Conservation (phyloP, 1,140 invertebrate genomes). For the Microplitis demolitor region DNA sequence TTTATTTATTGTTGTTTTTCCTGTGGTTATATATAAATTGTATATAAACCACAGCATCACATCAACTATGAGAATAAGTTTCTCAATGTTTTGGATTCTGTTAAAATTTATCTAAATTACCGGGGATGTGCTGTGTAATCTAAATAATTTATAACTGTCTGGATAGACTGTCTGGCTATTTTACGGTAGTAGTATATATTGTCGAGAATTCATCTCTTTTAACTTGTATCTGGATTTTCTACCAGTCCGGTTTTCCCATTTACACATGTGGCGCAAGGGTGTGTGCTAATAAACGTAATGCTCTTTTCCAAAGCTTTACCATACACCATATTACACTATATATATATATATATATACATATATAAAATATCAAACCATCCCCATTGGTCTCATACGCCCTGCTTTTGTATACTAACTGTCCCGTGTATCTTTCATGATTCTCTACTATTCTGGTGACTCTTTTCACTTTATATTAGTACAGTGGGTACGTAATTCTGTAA, state of each 20-base stretch:
- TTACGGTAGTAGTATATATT: slow-evolving; percentile 35
- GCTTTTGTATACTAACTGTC: slow-evolving; percentile 20
- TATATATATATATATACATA: slow-evolving; percentile 33
- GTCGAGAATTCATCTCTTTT: slow-evolving; percentile 50
- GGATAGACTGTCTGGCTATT: slow-evolving; percentile 51
- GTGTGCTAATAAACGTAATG: slow-evolving; percentile 61
- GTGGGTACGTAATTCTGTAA: slow-evolving; percentile 5
- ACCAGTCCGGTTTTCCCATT: slow-evolving; percentile 24
- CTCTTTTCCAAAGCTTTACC: slow-evolving; percentile 30
- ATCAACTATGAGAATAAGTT: no score
- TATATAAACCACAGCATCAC: not conserved
- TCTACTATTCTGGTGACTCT: slow-evolving; percentile 20
- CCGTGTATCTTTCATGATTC: slow-evolving; percentile 18
- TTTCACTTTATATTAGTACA: not conserved
- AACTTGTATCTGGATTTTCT: not conserved
- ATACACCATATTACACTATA: slow-evolving; percentile 25
- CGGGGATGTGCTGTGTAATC: slow-evolving; percentile 28
- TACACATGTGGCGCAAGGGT: slow-evolving; percentile 48
- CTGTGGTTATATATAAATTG: not conserved
- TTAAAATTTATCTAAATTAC: slow-evolving; percentile 48
- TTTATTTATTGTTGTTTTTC: not conserved
- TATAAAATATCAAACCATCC: slow-evolving; percentile 29
- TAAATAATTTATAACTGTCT: slow-evolving; percentile 54
- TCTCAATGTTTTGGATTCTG: no score
- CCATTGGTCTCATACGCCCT: slow-evolving; percentile 29